A percentile compares a stretch with the other conserved stretches of the same genome.
Conservation (phyloP, 2,113 vertebrate genomes). For the crab-eating macaque (Macaca fascicularis) region DNA sequence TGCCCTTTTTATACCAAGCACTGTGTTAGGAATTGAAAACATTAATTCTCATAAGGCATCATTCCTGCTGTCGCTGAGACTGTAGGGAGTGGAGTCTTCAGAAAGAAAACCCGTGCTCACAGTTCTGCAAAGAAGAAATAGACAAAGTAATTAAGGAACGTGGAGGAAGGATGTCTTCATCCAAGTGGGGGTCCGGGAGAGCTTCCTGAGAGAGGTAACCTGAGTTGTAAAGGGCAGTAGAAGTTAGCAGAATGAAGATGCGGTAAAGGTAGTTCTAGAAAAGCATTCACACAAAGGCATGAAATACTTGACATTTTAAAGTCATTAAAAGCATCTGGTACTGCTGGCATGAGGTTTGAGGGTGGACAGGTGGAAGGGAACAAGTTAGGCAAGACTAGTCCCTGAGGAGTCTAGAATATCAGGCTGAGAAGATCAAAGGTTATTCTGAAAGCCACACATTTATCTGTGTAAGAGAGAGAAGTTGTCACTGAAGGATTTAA, state of each 20-base stretch:
- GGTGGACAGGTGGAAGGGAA: neutral
- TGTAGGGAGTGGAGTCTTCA: neutral
- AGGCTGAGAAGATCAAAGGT: neutral
- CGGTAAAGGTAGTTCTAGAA: neutral
- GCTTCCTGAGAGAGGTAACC: neutral
- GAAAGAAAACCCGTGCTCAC: neutral
- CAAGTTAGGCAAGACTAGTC: neutral
- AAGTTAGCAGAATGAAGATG: neutral
- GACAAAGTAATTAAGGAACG: neutral
- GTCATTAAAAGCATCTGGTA: neutral
- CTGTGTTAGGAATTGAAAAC: neutral
- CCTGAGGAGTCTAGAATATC: neutral
- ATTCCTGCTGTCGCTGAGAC: neutral
- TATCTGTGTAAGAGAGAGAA: too few species aligned
- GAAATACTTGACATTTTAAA: neutral
- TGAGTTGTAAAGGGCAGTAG: neutral
- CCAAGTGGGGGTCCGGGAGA: accelerated
- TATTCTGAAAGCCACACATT: neutral
- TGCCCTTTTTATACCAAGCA: neutral
- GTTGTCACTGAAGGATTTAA: neutral
- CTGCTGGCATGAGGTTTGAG: neutral
- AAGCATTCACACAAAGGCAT: neutral
- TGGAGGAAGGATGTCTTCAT: neutral
- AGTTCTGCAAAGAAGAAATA: neutral
- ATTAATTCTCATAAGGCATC: neutral